These are phyloP conservation scores for Falco novaeseelandiae DNA, from an alignment of 2,797 vertebrate genomes.

Conservation along the genomic window DNA sequence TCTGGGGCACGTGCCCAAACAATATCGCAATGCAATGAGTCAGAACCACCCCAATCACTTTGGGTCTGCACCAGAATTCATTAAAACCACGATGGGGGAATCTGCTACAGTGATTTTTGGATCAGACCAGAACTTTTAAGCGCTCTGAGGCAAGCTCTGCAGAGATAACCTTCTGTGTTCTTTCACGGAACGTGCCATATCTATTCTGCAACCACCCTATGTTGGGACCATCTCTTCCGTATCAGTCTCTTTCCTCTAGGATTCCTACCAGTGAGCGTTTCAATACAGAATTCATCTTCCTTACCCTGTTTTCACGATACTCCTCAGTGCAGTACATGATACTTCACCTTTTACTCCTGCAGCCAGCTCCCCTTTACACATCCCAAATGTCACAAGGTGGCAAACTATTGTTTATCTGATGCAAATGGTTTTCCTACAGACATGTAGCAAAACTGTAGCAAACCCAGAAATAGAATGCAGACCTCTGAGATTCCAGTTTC, in stretches of 20 bases:
- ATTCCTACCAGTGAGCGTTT: not conserved
- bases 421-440: not conserved
- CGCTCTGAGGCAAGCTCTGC: not conserved
- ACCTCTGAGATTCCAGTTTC: not conserved
- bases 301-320: not conserved
- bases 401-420: not conserved
- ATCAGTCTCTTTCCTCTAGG: not conserved
- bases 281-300: not conserved
- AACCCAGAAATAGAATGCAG: not conserved
- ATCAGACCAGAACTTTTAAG: not conserved
- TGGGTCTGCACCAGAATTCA: not conserved
- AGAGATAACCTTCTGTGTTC: not conserved
- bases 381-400: not conserved
- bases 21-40: not conserved
- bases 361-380: not conserved
- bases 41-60: not conserved
- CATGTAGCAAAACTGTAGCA: not conserved
- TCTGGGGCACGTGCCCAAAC: not conserved
- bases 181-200: not conserved
- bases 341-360: not conserved
- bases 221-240: not conserved
- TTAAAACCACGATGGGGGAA: not conserved
- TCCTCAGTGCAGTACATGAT: no score
- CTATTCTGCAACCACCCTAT: not conserved
- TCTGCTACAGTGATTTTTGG: not conserved